Evolutionary conservation across 2,113 vertebrate species (phyloP).

Genomic region (Protobothrops flavoviridis): DNA sequence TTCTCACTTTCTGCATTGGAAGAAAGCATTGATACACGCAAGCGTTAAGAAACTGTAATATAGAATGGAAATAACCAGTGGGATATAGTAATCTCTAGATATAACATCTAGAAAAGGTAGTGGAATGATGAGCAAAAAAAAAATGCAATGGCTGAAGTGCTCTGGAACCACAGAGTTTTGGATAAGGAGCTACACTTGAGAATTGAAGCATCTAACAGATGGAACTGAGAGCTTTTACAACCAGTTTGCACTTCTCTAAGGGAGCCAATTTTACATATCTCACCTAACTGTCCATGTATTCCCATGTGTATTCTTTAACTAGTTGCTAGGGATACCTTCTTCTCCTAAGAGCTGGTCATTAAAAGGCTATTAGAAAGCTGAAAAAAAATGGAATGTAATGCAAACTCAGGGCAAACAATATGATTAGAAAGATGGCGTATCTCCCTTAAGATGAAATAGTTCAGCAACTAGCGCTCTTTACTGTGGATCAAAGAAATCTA

Average conservation of each 20-base stretch:
- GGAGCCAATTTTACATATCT: background rate
- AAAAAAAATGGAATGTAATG: background rate
- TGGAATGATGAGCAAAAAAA: background rate
- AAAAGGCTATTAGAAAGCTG: background rate
- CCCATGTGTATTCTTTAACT: background rate
- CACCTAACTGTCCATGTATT: background rate
- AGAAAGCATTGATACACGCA: background rate
- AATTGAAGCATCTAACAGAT: background rate
- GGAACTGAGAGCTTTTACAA: background rate
- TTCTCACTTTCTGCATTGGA: background rate
- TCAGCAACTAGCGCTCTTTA: background rate
- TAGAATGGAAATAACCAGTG: background rate
- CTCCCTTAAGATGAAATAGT: background rate
- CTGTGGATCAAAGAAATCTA: background rate
- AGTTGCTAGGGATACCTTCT: background rate
- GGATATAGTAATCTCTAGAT: background rate
- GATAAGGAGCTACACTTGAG: background rate
- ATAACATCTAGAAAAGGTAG: background rate
- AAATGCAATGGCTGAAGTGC: background rate
- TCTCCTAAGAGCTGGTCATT: background rate
- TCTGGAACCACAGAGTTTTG: background rate
- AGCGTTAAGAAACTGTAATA: background rate
- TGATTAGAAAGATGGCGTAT: background rate
- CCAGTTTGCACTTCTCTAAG: background rate
- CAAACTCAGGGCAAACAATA: background rate